These are phyloP conservation scores for Cheilosia impressa DNA, from an alignment of 2,888 invertebrate genomes.

Conservation along the genomic window DNA sequence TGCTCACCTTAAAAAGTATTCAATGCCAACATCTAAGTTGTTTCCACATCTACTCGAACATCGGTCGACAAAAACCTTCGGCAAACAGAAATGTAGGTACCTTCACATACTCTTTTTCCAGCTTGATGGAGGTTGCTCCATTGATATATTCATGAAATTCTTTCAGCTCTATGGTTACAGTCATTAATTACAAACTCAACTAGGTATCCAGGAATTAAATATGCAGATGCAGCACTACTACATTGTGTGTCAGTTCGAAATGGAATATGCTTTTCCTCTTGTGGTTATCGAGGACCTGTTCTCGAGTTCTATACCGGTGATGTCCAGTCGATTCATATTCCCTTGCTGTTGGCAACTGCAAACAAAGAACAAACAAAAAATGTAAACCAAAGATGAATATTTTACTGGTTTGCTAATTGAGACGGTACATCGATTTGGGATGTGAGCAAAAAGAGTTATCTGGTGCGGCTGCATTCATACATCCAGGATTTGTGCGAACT, in stretches of 20 bases:
- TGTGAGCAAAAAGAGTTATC: background rate
- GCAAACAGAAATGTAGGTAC: background rate
- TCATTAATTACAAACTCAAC: conserved; percentile 38
- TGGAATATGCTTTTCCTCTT: conserved; percentile 1
- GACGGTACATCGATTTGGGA: background rate
- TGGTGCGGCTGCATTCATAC: background rate
- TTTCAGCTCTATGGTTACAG: conserved; percentile 11
- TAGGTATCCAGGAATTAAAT: conserved; percentile 17
- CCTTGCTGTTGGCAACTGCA: background rate
- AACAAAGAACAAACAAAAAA: background rate
- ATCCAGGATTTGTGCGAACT: background rate
- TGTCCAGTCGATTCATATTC: background rate
- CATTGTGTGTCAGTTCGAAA: background rate
- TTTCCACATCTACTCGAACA: no score
- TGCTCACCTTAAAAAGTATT: no score
- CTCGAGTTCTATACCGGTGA: background rate
- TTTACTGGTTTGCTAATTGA: background rate
- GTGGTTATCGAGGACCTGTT: background rate
- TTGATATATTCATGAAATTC: conserved; percentile 37
- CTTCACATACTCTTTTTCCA: no score
- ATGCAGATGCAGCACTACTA: conserved; percentile 3
- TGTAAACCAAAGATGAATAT: conserved; percentile 3
- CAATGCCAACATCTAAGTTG: no score
- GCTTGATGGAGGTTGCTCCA: no score
- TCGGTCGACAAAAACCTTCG: background rate